Percentiles rank a stretch among this genome's conserved stretches.
Conservation (phyloP, 2,888 invertebrate genomes). For the Dicranocentrus wangi region DNA sequence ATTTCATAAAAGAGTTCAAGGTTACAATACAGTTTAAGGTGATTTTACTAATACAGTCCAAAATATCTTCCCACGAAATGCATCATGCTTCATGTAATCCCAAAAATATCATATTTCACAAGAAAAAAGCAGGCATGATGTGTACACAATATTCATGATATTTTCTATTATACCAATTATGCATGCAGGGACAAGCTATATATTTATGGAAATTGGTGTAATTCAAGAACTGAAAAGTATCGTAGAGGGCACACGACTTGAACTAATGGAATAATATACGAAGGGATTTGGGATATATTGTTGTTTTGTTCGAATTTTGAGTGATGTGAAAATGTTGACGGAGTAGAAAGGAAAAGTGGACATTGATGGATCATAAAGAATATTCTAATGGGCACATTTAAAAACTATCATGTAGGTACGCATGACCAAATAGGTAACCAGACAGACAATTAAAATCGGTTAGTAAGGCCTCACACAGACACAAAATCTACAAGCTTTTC, state of each 20-base stretch:
- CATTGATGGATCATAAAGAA: conserved; percentile 24
- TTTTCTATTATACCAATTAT: neutral
- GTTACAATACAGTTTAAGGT: too few species aligned
- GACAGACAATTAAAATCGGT: conserved; percentile 8
- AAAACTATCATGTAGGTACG: neutral
- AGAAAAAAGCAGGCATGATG: too few species aligned
- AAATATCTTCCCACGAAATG: conserved; percentile 26
- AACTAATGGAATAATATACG: too few species aligned
- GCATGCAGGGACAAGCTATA: neutral
- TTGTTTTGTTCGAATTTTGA: neutral
- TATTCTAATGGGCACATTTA: conserved; percentile 9
- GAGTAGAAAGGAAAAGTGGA: conserved; percentile 28
- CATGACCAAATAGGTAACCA: neutral
- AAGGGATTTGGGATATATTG: too few species aligned
- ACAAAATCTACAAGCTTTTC: too few species aligned
- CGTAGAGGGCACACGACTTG: too few species aligned
- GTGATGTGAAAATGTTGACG: conserved; percentile 23
- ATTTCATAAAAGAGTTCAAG: too few species aligned
- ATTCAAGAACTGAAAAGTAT: too few species aligned
- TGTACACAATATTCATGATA: neutral
- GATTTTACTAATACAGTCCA: conserved; percentile 10
- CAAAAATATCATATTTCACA: too few species aligned
- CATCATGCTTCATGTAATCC: too few species aligned
- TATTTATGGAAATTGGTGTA: conserved; percentile 16
- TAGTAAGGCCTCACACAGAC: neutral